Evolutionary conservation across 1,140 invertebrate genomes (phyloP).

Genomic region (Drosophila lowei): DNA sequence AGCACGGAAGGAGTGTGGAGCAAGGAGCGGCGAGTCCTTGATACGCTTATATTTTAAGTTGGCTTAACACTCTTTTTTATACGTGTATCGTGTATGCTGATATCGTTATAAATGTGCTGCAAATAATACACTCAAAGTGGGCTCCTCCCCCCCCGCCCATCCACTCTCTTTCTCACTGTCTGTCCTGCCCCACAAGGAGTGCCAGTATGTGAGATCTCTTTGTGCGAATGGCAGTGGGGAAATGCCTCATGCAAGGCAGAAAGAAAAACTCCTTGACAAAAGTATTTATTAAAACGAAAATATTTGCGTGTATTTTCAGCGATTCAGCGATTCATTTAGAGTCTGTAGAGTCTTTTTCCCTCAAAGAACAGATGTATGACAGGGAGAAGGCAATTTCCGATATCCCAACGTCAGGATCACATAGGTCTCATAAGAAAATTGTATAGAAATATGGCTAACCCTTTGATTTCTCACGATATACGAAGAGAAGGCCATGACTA

Average conservation of each 20-base stretch:
- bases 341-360: too few species aligned
- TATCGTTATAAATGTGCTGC: constrained; percentile 52
- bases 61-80: constrained; percentile 50
- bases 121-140: constrained; percentile 46
- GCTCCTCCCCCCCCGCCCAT: not conserved
- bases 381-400: too few species aligned
- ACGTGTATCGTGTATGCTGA: constrained; percentile 17
- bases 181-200: constrained; percentile 1
- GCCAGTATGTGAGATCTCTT: not conserved
- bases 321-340: too few species aligned
- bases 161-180: not conserved
- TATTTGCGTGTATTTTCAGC: too few species aligned
- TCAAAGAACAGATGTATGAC: too few species aligned
- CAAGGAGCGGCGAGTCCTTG: not conserved
- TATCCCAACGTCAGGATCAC: too few species aligned
- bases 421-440: too few species aligned
- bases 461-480: too few species aligned
- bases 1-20: too few species aligned
- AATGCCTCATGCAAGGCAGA: not conserved
- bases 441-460: too few species aligned
- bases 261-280: not conserved
- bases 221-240: not conserved
- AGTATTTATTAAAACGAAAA: too few species aligned
- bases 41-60: constrained; percentile 45
- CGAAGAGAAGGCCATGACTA: too few species aligned